A percentile compares a stretch with the other conserved stretches of the same genome.
Conservation (phyloP, 2,888 invertebrate genomes). For the Epistrophe eligans region DNA sequence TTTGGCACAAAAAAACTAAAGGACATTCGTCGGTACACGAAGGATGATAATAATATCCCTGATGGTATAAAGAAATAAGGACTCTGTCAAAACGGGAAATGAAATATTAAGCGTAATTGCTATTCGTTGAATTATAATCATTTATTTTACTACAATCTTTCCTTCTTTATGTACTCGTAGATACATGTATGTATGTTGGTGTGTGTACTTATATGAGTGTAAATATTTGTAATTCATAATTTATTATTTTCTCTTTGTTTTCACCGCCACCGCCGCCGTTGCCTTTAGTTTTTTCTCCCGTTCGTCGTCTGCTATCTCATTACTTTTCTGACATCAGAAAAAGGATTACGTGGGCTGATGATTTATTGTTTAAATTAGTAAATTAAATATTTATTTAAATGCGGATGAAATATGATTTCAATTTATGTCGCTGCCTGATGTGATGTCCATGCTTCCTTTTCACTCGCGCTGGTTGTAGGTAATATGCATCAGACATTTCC, state of each 20-base stretch:
- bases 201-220: conserved; percentile 1
- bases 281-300: not conserved
- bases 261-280: too few species aligned
- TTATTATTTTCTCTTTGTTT: conserved; percentile 31
- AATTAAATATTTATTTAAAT: conserved; percentile 67
- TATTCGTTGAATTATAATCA: conserved; percentile 62
- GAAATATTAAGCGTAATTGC: conserved; percentile 73
- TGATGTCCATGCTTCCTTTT: not conserved
- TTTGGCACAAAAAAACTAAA: conserved; percentile 33
- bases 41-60: not conserved
- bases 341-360: conserved; percentile 32
- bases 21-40: not conserved
- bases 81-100: conserved; percentile 50
- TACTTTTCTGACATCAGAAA: not conserved
- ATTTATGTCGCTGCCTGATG: conserved; percentile 21
- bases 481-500: not conserved
- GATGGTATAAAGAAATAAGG: conserved; percentile 5
- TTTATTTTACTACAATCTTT: conserved; percentile 19
- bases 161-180: not conserved
- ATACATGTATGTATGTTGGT: not conserved
- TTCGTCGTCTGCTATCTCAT: not conserved
- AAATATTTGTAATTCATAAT: conserved; percentile 31
- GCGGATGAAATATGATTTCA: conserved; percentile 44
- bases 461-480: not conserved
- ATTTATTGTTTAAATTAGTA: conserved; percentile 68